phyloP scores from a whole-genome alignment of 2,797 vertebrate species.

The Gambusia yucatana region DNA sequence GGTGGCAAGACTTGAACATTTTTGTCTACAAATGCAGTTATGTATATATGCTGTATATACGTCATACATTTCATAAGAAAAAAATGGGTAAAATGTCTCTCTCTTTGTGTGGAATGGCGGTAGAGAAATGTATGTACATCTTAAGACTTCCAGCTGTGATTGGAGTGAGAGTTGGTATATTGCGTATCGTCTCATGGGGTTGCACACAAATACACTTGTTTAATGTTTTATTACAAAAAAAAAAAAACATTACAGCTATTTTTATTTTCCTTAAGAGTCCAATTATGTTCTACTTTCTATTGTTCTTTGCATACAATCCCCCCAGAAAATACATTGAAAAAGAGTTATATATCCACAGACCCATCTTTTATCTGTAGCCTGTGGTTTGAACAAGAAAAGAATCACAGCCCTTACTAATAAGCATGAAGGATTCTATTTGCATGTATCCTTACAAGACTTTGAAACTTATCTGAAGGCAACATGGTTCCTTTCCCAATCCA shows the following conservation, averaged over 20 bases:
- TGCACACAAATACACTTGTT: background rate
- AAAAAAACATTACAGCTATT: background rate
- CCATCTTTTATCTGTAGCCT: background rate
- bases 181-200: background rate
- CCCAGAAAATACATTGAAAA: background rate
- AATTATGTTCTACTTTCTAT: background rate
- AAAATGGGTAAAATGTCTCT: background rate
- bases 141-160: background rate
- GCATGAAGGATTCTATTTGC: conserved; percentile 18
- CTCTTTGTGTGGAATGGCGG: background rate
- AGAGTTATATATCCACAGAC: background rate
- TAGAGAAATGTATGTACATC: background rate
- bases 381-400: conserved; percentile 22
- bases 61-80: background rate
- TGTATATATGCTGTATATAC: background rate
- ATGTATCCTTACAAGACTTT: conserved; percentile 24
- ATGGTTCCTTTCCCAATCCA: conserved; percentile 37
- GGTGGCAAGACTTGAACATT: background rate
- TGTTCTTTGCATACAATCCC: background rate
- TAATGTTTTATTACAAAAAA: background rate
- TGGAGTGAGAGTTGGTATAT: background rate
- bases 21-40: background rate
- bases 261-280: background rate
- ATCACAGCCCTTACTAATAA: background rate
- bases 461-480: conserved; percentile 46